phyloP scores from a whole-genome alignment of 35 echinoderm and acorn worm genomes.

The Heliocidaris erythrogramma region DNA sequence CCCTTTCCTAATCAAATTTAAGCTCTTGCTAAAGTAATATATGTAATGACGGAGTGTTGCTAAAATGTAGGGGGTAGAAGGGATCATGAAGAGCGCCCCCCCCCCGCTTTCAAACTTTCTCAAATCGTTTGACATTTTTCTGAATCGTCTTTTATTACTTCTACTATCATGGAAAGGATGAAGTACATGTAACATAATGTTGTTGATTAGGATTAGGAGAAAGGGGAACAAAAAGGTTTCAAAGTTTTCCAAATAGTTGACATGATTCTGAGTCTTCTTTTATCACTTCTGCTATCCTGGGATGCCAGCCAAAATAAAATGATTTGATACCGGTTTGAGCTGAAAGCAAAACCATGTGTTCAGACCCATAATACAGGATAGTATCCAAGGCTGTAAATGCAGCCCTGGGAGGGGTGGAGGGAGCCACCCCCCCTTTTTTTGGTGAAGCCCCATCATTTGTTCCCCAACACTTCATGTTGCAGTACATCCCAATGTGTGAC shows the following conservation, averaged over 20 bases:
- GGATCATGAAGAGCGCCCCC: neutral
- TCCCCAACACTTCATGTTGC: neutral
- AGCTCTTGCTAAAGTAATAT: neutral
- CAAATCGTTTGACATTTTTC: no score
- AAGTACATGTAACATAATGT: no score
- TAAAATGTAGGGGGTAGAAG: neutral
- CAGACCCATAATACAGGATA: neutral
- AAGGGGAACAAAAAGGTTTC: no score
- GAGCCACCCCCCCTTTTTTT: neutral
- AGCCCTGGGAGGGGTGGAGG: neutral
- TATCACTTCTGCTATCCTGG: neutral
- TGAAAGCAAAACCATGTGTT: neutral
- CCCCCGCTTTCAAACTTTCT: neutral
- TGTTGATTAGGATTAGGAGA: no score
- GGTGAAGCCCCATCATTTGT: neutral
- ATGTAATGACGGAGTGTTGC: neutral
- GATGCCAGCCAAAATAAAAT: neutral
- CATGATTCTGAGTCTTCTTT: neutral
- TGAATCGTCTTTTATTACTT: no score
- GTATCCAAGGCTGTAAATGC: neutral
- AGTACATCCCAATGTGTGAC: neutral
- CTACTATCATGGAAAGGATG: no score
- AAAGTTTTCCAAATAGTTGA: no score
- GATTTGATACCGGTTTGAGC: neutral
- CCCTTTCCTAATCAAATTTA: neutral